Percentiles rank a stretch among this genome's conserved stretches.
Conservation (phyloP, 2,113 vertebrate species). For the Illadopsis cleaveri region DNA sequence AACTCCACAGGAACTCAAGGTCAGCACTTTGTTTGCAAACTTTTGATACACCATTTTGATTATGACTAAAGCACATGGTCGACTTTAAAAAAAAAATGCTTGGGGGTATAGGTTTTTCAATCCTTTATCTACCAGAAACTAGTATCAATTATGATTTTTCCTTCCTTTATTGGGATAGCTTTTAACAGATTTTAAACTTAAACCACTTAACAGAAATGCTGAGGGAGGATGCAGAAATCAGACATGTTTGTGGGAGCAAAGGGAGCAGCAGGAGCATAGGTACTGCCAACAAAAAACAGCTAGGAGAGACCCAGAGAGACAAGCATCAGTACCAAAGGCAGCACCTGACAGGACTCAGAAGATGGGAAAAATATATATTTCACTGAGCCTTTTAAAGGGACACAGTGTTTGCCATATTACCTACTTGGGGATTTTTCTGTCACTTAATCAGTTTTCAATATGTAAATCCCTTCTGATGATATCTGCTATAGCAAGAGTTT, state of each 20-base stretch:
- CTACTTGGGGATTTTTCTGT: not conserved
- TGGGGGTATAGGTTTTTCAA: not conserved
- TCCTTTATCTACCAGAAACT: not conserved
- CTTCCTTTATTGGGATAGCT: not conserved
- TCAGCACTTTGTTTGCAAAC: not conserved
- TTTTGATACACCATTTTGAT: not conserved
- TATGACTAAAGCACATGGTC: not conserved
- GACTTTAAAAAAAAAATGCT: not conserved
- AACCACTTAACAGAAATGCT: not conserved
- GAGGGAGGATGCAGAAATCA: not conserved
- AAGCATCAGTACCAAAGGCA: not conserved
- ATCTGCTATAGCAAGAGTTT: not conserved
- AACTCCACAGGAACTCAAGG: not conserved
- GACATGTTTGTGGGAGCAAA: fast-evolving
- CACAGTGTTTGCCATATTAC: not conserved
- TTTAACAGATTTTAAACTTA: not conserved
- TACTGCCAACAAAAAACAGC: not conserved
- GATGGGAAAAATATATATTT: not conserved
- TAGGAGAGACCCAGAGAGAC: not conserved
- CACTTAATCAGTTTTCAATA: not conserved
- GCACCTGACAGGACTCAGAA: not conserved
- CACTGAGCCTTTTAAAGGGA: not conserved
- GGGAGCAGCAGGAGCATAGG: not conserved
- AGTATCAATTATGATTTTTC: not conserved
- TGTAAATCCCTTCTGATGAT: not conserved